Evolutionary conservation across 2,113 vertebrate genomes (phyloP), one percentile per base, ranked within the genome.

Genomic region (Hepsetus odoe): DNA sequence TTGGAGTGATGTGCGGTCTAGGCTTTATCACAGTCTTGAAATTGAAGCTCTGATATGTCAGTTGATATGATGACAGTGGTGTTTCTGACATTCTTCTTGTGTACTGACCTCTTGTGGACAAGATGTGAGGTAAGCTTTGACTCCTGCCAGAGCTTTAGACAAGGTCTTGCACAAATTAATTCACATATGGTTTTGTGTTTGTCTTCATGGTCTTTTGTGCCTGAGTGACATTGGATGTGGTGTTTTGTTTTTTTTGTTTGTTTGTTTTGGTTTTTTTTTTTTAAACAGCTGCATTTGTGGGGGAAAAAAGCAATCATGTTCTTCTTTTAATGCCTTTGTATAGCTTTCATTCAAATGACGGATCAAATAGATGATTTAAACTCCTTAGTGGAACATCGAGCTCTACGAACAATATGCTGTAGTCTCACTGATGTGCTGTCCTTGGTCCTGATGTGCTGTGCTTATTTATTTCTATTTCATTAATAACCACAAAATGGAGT

Each of bases 41-140:
- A 38, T 40, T 44, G 24, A n/a, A 3, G 1, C 22, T 10, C 20
- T 56, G 3, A 24, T 77, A 8, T 9, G 7, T 70, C 26, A 44
- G 42, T n/a, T 67, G 22, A n/a, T 4, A 3, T 74, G 18, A 30
- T 22, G 32, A 18, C n/a, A 35, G 35, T 59, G 26, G 26, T 5
- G 40, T 58, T 22, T 14, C 12, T 46, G 35, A 46, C 12, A 58
- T 14, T 46, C 32, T n/a, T 22, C 44, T n/a, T 14, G 11, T 59
- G 28, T 51, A 44, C 67, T 72, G 76, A 78, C 67, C 76, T 72
- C 67, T 78, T 72, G 67, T 78, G 76, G 76, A 40, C 20, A 53
- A 14, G 56, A 53, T 68, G 12, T 68, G 14, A 58, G 58, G 62
- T 13, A 12, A 66, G 30, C 32, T 28, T 20, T 59, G 30, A 51